Percentiles rank a stretch among this genome's conserved stretches.
These are phyloP conservation scores for Drosophila simulans DNA, from an alignment of 1,140 invertebrate species.

Conservation along the genomic window DNA sequence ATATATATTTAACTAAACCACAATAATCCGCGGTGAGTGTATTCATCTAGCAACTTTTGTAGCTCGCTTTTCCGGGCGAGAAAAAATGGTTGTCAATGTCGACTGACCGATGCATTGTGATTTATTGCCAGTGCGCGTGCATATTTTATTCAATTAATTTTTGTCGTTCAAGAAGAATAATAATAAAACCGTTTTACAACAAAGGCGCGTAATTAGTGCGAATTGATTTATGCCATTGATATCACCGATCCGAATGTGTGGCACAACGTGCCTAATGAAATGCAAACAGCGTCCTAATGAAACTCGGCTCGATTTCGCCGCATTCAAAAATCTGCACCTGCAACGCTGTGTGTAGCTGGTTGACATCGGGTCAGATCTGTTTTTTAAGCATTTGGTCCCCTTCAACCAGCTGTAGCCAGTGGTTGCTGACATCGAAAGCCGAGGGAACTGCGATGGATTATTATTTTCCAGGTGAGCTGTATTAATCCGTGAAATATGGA, in stretches of 20 bases:
- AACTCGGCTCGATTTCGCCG: constrained; percentile 46
- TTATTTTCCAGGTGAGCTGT: not conserved
- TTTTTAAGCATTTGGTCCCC: constrained; percentile 82
- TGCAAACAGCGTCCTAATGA: constrained; percentile 53
- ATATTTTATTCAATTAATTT: constrained; percentile 71
- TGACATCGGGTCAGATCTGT: constrained; percentile 84
- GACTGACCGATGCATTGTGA: constrained; percentile 18
- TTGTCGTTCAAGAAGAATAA: constrained; percentile 27
- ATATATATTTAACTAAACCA: too few species aligned
- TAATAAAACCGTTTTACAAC: constrained; percentile 41
- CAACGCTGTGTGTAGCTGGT: constrained; percentile 84
- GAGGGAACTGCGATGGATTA: constrained; percentile 15
- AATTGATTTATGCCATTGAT: constrained; percentile 70
- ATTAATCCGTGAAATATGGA: constrained; percentile 1
- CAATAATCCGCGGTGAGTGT: not conserved
- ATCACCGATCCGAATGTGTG: constrained; percentile 12
- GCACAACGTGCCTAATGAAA: constrained; percentile 68
- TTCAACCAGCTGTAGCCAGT: constrained; percentile 85
- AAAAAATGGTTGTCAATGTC: not conserved
- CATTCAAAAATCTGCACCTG: constrained; percentile 25
- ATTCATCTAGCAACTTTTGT: not conserved
- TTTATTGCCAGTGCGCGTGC: constrained; percentile 37
- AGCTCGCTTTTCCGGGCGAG: constrained; percentile 11
- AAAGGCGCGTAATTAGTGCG: constrained; percentile 66
- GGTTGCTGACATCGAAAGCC: constrained; percentile 70